Percentiles rank a stretch among this genome's conserved stretches.
Conservation (phyloP, 2,797 vertebrate genomes). For the Xenopus petersii region DNA sequence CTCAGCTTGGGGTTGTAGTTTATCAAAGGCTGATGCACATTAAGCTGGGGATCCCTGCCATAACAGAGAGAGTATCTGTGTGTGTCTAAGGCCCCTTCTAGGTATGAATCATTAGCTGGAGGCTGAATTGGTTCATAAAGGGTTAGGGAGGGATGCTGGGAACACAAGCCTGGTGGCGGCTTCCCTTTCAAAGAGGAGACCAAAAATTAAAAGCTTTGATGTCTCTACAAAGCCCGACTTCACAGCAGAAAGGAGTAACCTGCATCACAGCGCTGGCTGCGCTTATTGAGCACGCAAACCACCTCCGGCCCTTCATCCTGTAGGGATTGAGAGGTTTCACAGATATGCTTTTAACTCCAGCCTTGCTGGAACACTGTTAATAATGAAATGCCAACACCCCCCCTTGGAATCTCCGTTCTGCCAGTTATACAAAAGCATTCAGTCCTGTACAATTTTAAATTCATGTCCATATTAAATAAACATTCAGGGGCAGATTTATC, state of each 20-base stretch:
- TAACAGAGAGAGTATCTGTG: too few species aligned
- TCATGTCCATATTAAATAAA: too few species aligned
- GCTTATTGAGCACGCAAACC: conserved; percentile 42
- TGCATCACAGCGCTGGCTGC: conserved; percentile 29
- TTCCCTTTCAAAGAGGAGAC: conserved; percentile 40
- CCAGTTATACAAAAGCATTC: too few species aligned
- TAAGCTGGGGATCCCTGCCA: too few species aligned
- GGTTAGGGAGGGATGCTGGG: conserved; percentile 33
- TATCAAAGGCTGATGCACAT: too few species aligned
- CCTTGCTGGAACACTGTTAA: conserved; percentile 1
- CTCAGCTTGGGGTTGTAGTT: too few species aligned
- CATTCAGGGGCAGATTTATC: too few species aligned
- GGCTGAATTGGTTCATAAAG: neutral
- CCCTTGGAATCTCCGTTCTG: too few species aligned
- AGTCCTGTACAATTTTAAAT: too few species aligned
- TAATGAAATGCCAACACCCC: too few species aligned
- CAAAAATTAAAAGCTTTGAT: conserved; percentile 45
- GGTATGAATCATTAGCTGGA: neutral
- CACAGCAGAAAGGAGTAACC: conserved; percentile 43
- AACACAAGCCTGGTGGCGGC: conserved; percentile 37
- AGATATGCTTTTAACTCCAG: conserved; percentile 24
- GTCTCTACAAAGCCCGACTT: conserved; percentile 44
- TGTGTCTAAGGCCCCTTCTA: too few species aligned
- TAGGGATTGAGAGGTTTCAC: conserved; percentile 27
- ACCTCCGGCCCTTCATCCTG: conserved; percentile 33